Evolutionary conservation across 2,113 vertebrate species (phyloP).

Genomic region (Phyllopteryx taeniolatus): DNA sequence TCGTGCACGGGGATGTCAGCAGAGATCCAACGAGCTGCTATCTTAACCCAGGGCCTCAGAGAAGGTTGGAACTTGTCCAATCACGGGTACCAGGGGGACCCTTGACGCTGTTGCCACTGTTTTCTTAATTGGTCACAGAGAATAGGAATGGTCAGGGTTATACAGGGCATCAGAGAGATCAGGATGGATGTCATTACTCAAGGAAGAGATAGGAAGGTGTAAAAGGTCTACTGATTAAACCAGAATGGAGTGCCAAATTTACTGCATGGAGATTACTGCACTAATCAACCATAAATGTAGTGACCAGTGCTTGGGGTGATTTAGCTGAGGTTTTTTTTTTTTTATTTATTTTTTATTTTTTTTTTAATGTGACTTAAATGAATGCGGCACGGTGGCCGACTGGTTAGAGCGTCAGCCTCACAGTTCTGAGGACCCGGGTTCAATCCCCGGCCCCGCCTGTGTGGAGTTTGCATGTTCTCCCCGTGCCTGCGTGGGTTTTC

Average conservation of each 20-base stretch:
- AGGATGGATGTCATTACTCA: conserved; percentile 60
- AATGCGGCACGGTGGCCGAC: no score
- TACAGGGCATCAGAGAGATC: conserved; percentile 46
- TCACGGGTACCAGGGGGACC: conserved; percentile 56
- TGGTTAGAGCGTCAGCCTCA: no score
- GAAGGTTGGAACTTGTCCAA: conserved; percentile 57
- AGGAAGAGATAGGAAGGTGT: conserved; percentile 32
- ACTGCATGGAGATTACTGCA: conserved; percentile 22
- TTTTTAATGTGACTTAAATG: no score
- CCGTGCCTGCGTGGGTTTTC: no score
- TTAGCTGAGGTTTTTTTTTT: no score
- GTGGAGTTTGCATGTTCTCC: no score
- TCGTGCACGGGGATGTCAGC: conserved; percentile 50
- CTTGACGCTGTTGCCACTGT: conserved; percentile 28
- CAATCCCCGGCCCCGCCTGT: no score
- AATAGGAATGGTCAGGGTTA: not conserved
- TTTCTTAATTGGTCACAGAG: conserved; percentile 71
- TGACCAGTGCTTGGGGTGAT: no score
- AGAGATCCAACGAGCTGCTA: conserved; percentile 55
- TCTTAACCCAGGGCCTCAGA: conserved; percentile 26
- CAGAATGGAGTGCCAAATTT: conserved; percentile 13
- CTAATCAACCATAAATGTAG: not conserved
- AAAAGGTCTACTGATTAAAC: conserved; percentile 38
- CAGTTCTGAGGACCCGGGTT: no score
- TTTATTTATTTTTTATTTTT: no score